Evolutionary conservation across 2,113 vertebrate genomes (phyloP).

Genomic region (Aptenodytes patagonicus): DNA sequence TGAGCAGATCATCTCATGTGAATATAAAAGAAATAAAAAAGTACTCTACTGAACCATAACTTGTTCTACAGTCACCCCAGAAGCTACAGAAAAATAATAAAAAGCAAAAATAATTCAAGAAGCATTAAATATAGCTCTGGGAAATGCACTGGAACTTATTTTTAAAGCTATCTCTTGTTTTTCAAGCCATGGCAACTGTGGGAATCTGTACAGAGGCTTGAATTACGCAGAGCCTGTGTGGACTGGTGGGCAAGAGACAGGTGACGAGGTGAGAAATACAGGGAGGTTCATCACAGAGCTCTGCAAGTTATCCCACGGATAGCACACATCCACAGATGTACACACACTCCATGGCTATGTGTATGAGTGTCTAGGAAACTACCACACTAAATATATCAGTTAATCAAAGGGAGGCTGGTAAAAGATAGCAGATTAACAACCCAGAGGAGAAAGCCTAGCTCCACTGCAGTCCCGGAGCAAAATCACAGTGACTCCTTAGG

Average conservation of each 20-base stretch:
- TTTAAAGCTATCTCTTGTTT: background rate
- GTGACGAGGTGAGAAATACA: background rate
- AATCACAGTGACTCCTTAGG: background rate
- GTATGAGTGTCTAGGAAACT: background rate
- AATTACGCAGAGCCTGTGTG: background rate
- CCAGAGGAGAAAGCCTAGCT: background rate
- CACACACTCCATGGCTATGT: background rate
- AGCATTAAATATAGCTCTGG: background rate
- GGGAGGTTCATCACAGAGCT: background rate
- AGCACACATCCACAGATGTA: background rate
- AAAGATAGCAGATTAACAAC: background rate
- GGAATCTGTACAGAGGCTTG: background rate
- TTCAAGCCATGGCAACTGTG: background rate
- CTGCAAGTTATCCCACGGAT: background rate
- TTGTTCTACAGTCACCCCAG: background rate
- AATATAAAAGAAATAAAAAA: background rate
- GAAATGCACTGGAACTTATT: background rate
- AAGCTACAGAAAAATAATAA: background rate
- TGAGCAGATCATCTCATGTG: background rate
- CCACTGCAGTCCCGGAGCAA: background rate
- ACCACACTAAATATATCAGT: background rate
- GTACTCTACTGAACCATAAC: background rate
- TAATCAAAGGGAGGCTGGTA: background rate
- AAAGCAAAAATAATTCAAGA: background rate
- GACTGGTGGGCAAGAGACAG: background rate